Percentiles rank a stretch among this genome's conserved stretches.
These are phyloP conservation scores for Drosophila watanabei DNA, from an alignment of 1,140 invertebrate genomes.

Conservation along the genomic window DNA sequence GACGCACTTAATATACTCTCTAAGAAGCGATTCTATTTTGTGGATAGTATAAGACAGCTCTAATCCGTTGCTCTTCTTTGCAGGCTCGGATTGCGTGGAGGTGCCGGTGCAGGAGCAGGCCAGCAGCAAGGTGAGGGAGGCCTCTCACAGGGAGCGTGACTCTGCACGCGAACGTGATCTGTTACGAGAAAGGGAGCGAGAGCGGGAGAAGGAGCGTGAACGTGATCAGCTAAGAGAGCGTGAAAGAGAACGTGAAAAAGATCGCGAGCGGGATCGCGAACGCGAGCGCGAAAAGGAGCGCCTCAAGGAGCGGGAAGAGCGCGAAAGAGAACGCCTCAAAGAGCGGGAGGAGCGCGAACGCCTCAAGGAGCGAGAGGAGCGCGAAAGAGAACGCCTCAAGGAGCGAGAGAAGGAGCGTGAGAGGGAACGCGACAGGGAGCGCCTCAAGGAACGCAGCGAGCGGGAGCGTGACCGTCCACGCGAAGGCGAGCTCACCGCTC, in stretches of 20 bases:
- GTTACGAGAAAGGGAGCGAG: conserved; percentile 24
- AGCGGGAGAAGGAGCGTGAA: conserved; percentile 40
- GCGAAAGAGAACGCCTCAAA: conserved; percentile 26
- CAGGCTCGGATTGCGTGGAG: conserved; percentile 81
- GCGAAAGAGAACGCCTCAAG: conserved; percentile 33
- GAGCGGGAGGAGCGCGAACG: conserved; percentile 52
- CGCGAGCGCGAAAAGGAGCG: conserved; percentile 32
- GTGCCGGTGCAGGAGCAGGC: conserved; percentile 61
- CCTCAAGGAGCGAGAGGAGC: conserved; percentile 47
- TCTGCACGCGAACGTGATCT: conserved; percentile 24
- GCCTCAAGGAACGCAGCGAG: conserved; percentile 33
- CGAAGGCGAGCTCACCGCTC: conserved; percentile 61
- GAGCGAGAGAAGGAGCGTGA: conserved; percentile 54
- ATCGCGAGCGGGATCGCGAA: conserved; percentile 25
- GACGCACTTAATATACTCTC: conserved; percentile 9
- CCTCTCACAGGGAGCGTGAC: conserved; percentile 19
- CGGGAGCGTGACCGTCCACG: conserved; percentile 59
- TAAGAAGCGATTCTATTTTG: conserved; percentile 12
- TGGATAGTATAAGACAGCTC: conserved; percentile 16
- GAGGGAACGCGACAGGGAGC: conserved; percentile 29
- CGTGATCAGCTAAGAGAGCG: conserved; percentile 43
- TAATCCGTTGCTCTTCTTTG: conserved; percentile 38
- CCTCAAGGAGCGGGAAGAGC: conserved; percentile 45
- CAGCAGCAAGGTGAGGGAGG: conserved; percentile 27
- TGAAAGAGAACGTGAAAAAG: conserved; percentile 39